These are phyloP conservation scores for Plutomurus gul DNA, from an alignment of 1,140 invertebrate species.

Conservation along the genomic window DNA sequence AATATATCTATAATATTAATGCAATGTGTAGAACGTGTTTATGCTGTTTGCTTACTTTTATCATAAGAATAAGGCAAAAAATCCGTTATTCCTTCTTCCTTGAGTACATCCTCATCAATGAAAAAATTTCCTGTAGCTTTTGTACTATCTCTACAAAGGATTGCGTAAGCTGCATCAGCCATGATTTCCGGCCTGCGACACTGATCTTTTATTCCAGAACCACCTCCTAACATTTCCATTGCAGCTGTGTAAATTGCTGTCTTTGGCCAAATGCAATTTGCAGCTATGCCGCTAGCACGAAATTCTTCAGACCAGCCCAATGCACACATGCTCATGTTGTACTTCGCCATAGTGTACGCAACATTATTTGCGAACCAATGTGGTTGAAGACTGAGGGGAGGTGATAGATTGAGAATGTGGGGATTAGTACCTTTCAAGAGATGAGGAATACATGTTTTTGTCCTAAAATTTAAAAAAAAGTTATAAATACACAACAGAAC, in stretches of 20 bases:
- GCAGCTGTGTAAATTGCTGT: constrained; percentile 92
- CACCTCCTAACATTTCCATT: constrained; percentile 85
- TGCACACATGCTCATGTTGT: constrained; percentile 99
- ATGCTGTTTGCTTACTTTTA: constrained; percentile 68
- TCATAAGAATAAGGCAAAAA: constrained; percentile 83
- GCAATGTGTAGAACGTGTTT: background rate
- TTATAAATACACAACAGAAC: background rate
- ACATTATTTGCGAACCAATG: constrained; percentile 81
- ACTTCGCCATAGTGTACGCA: constrained; percentile 98
- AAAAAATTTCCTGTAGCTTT: constrained; percentile 86
- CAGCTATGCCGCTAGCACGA: constrained; percentile 78
- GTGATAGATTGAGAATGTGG: constrained; percentile 95
- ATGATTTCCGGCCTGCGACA: constrained; percentile 89
- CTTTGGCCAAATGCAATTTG: constrained; percentile 95
- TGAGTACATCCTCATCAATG: constrained; percentile 91
- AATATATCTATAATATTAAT: background rate
- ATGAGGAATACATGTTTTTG: constrained; percentile 89
- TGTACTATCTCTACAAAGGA: constrained; percentile 78
- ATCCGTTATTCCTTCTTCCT: constrained; percentile 78
- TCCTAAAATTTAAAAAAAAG: constrained; percentile 66
- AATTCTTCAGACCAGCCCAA: constrained; percentile 96
- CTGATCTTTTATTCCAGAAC: constrained; percentile 61
- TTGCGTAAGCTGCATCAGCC: constrained; percentile 91
- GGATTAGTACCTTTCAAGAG: constrained; percentile 86
- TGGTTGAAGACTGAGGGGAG: constrained; percentile 87